These are phyloP conservation scores for Sisor rabdophorus DNA, from an alignment of 2,113 vertebrate species.

Conservation along the genomic window DNA sequence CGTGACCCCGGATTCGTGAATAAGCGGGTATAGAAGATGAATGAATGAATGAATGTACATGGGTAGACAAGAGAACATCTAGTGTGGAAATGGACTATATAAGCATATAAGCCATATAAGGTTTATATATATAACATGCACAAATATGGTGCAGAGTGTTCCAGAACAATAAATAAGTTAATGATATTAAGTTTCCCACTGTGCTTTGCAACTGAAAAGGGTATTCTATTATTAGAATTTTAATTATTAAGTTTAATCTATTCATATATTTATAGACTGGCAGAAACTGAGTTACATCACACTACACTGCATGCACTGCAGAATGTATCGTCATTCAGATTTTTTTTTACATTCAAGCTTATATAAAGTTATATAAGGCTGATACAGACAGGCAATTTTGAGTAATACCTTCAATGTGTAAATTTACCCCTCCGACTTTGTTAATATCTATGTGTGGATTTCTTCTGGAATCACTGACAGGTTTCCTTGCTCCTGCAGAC, in stretches of 20 bases:
- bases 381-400: slow-evolving; percentile 18
- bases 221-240: slow-evolving; percentile 2
- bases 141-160: not conserved
- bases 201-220: slow-evolving; percentile 5
- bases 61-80: not conserved
- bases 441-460: slow-evolving; percentile 31
- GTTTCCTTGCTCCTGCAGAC: slow-evolving; percentile 28
- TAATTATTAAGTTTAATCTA: not conserved
- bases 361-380: not conserved
- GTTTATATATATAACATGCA: not conserved
- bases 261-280: not conserved
- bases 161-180: not conserved
- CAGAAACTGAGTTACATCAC: not conserved
- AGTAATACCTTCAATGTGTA: slow-evolving; percentile 18
- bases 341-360: slow-evolving; percentile 13
- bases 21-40: too few relatives aligned
- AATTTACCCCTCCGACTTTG: slow-evolving; percentile 37
- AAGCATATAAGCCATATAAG: not conserved
- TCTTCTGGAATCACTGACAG: slow-evolving; percentile 24
- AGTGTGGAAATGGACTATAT: not conserved
- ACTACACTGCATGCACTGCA: not conserved
- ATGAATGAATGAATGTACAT: too few relatives aligned
- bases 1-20: too few relatives aligned
- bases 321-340: not conserved
- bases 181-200: slow-evolving; percentile 15